Evolutionary conservation across 2,113 vertebrate genomes (phyloP), one percentile per base, ranked within the genome.

Genomic region (Ptilorrhoa leucosticta): DNA sequence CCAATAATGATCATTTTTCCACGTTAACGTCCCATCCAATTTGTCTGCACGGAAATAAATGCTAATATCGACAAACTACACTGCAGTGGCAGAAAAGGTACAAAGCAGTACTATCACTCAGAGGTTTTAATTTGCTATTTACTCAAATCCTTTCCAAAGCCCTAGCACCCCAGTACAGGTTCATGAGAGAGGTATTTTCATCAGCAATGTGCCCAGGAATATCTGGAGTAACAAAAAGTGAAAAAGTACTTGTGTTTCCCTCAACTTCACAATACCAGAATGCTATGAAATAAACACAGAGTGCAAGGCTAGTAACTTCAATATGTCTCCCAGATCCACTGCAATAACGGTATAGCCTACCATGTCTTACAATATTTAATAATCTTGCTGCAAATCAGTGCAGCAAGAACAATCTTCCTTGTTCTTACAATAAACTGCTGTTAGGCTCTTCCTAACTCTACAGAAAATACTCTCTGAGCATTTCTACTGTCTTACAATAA

Each of bases 361-460:
- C n/a, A 48, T 48, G 45, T 76, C 80, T 94, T 69, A 56, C 56
- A 92, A 69, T 39, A 94, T 87, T 87, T 96, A 94, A 89, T 19
- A 82, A 89, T 82, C 75, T 86, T 56, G n/a, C 80, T 82, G 45
- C 63, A 66, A 84, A 81, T 83, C n/a, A 88, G n/a, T 45, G 81
- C 61, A 73, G 69, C 51, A 93, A 93, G 83, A 90, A 89, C 50
- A 56, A 90, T 64, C 83, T 83, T 96, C 70, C 76, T 65, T 75
- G 70, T 94, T 96, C 89, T 94, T 84, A 90, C 39, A 89, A 94
- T 35, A 76, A 89, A 69, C 37, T 57, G 24, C 31, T 57, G 45
- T 50, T 66, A 69, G 45, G 12, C 54, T 89, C 33, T 69, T 88
- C 77, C 66, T 58, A 82, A 69, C 45, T n/a, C 44, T 69, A 69